Conservation (phyloP, 2,113 vertebrate species). For the Dicentrarchus labrax region DNA sequence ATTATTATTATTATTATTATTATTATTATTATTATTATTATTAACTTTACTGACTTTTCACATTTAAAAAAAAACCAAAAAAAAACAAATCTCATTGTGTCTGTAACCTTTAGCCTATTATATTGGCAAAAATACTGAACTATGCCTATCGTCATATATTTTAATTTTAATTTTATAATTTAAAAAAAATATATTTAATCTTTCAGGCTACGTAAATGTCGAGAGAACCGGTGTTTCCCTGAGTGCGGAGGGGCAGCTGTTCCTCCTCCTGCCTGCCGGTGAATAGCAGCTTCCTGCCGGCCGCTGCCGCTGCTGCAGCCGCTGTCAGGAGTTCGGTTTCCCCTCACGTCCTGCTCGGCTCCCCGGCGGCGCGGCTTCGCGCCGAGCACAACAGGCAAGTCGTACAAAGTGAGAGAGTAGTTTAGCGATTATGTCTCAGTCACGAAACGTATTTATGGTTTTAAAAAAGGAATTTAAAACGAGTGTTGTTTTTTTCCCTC, state of each 20-base stretch:
- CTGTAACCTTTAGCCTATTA: too few relatives aligned
- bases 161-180: neutral
- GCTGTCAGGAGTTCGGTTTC: conserved; percentile 27
- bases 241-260: conserved; percentile 55
- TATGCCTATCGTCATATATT: neutral
- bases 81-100: neutral
- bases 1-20: neutral
- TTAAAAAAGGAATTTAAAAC: neutral
- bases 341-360: conserved; percentile 10
- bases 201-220: neutral
- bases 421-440: neutral
- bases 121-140: neutral
- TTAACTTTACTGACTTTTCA: neutral
- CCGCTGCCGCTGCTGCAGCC: conserved; percentile 54
- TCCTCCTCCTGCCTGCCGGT: conserved; percentile 64
- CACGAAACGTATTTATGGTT: neutral
- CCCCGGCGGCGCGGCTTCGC: neutral
- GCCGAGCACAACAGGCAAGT: neutral
- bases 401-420: neutral
- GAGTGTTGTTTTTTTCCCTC: neutral
- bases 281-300: conserved; percentile 78
- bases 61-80: neutral
- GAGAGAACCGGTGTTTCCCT: conserved; percentile 32
- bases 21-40: neutral
- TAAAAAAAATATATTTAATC: neutral